phyloP scores from a whole-genome alignment of 2,113 vertebrate species.

The Eurystomus gularis region DNA sequence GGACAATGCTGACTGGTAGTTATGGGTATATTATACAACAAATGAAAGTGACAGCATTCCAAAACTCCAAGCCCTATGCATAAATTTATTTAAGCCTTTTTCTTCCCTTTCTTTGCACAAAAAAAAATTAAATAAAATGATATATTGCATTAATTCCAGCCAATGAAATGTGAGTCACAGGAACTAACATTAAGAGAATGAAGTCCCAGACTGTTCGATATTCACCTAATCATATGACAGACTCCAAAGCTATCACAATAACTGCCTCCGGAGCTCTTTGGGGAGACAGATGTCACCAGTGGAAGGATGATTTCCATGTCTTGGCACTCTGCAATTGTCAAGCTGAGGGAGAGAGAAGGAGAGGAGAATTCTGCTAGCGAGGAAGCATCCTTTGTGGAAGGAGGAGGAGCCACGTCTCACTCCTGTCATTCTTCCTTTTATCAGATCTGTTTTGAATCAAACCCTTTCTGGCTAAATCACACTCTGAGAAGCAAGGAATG shows the following conservation, averaged over 20 bases:
- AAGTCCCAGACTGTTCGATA: conserved; percentile 45
- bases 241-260: conserved; percentile 56
- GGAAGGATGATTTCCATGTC: conserved; percentile 42
- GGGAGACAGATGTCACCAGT: conserved; percentile 58
- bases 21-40: not conserved
- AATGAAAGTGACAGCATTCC: not conserved
- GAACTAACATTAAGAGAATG: conserved; percentile 28
- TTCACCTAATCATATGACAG: conserved; percentile 37
- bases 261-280: conserved; percentile 30
- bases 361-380: not conserved
- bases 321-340: conserved; percentile 42
- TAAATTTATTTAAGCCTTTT: not conserved
- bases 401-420: not conserved
- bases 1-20: not conserved
- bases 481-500: not conserved
- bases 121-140: not conserved
- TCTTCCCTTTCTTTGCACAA: not conserved
- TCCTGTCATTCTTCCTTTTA: conserved; percentile 24
- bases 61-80: not conserved
- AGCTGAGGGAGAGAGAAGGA: not conserved
- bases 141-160: not conserved
- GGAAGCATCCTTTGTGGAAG: conserved; percentile 27
- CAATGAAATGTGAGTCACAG: not conserved
- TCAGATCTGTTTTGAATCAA: conserved; percentile 29
- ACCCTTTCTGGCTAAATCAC: not conserved